Percentiles rank a stretch among this genome's conserved stretches.
phyloP scores from a whole-genome alignment of 1,140 invertebrate genomes.

The Pomacea maculata region DNA sequence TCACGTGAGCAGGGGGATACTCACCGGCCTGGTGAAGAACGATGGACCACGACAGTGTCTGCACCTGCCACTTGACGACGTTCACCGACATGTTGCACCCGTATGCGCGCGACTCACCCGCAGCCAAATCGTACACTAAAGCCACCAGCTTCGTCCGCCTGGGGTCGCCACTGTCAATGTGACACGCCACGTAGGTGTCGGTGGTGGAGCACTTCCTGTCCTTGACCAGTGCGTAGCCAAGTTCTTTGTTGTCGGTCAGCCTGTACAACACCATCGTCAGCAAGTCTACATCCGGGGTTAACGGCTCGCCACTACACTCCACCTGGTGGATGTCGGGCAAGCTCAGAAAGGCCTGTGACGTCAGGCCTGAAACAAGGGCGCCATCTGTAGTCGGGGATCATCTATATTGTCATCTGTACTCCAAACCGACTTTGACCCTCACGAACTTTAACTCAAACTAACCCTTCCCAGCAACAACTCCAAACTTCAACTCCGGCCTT shows the following conservation, averaged over 20 bases:
- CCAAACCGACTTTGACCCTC: no score
- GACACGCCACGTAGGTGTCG: not conserved
- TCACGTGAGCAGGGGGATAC: not conserved
- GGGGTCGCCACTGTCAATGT: not conserved
- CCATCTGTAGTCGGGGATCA: no score
- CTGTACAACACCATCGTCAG: slow-evolving; percentile 10
- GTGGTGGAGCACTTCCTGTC: slow-evolving; percentile 1
- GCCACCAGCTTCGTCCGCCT: not conserved
- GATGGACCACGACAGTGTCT: not conserved
- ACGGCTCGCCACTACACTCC: not conserved
- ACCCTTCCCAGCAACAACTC: no score
- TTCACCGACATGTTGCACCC: not conserved
- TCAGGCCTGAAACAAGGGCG: slow-evolving; percentile 2
- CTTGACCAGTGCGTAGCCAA: not conserved
- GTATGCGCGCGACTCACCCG: not conserved
- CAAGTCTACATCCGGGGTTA: slow-evolving; percentile 1
- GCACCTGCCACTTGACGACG: no score
- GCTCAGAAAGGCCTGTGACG: not conserved
- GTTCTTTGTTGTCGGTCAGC: not conserved
- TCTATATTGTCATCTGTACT: no score
- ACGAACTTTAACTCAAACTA: no score
- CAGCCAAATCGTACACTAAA: not conserved
- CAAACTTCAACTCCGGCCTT: no score
- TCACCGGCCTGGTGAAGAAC: not conserved
- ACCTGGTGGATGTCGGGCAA: not conserved